Conservation (phyloP, 1,140 invertebrate species). For the Hirudo medicinalis region DNA sequence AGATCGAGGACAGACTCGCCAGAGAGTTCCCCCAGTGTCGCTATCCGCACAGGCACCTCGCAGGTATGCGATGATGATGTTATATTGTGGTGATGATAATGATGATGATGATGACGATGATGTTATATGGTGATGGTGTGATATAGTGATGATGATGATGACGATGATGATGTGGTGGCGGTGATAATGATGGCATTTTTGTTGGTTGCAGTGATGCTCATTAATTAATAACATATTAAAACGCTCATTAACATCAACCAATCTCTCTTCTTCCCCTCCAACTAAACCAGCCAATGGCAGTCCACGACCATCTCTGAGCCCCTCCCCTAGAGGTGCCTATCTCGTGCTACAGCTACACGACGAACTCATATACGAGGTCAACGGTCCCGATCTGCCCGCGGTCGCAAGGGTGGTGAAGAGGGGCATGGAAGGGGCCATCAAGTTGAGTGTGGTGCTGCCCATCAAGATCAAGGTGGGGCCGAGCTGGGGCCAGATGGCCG, state of each 20-base stretch:
- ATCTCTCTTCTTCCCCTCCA: too few species aligned
- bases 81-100: too few species aligned
- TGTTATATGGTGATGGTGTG: too few species aligned
- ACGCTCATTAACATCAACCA: too few species aligned
- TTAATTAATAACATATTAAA: too few species aligned
- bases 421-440: conserved; percentile 65
- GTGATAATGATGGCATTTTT: too few species aligned
- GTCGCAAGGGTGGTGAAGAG: conserved; percentile 56
- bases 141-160: too few species aligned
- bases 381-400: conserved; percentile 44
- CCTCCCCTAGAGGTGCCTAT: conserved; percentile 39
- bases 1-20: conserved; percentile 51
- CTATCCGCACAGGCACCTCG: conserved; percentile 26
- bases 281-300: background rate
- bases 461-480: conserved; percentile 70
- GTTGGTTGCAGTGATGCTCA: too few species aligned
- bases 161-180: too few species aligned
- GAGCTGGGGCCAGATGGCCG: conserved; percentile 54
- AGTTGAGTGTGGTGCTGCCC: conserved; percentile 60
- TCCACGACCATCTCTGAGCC: background rate
- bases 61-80: background rate
- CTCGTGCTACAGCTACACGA: conserved; percentile 85
- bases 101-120: too few species aligned
- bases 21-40: conserved; percentile 28
- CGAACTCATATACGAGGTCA: conserved; percentile 85